These are phyloP conservation scores for Arvicanthis niloticus DNA, from an alignment of 2,113 vertebrate genomes.

Conservation along the genomic window DNA sequence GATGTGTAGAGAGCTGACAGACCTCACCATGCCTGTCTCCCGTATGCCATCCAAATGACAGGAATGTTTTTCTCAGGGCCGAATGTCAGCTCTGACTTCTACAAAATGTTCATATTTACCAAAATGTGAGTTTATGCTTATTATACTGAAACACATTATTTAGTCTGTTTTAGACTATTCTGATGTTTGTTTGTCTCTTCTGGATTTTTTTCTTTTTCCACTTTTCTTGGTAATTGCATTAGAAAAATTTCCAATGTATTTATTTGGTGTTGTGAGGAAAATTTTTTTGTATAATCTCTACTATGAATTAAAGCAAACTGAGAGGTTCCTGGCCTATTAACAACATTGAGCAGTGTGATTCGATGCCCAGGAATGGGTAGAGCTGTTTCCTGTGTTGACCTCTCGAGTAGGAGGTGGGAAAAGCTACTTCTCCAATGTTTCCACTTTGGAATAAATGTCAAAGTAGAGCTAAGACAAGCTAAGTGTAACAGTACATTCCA, in stretches of 20 bases:
- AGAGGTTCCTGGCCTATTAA: constrained; percentile 66
- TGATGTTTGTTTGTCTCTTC: constrained; percentile 11
- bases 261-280: constrained; percentile 68
- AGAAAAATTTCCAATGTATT: constrained; percentile 57
- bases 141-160: background rate
- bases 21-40: background rate
- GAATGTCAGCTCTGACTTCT: background rate
- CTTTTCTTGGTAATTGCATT: constrained; percentile 67
- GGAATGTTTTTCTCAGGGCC: background rate
- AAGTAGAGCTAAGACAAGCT: background rate
- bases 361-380: constrained; percentile 66
- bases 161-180: background rate
- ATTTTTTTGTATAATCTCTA: constrained; percentile 55
- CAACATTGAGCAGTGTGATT: constrained; percentile 39
- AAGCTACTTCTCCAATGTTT: constrained; percentile 57
- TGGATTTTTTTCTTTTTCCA: constrained; percentile 35
- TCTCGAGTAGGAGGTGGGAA: constrained; percentile 61
- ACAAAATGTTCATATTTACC: background rate
- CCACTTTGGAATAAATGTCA: constrained; percentile 12
- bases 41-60: background rate
- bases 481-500: background rate
- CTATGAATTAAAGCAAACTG: constrained; percentile 64
- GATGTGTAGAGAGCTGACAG: background rate
- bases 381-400: constrained; percentile 74
- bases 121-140: background rate